Base-by-base conservation (phyloP, 37 sponge, comb jelly and placozoan species). In the Geodia barretti region DNA sequence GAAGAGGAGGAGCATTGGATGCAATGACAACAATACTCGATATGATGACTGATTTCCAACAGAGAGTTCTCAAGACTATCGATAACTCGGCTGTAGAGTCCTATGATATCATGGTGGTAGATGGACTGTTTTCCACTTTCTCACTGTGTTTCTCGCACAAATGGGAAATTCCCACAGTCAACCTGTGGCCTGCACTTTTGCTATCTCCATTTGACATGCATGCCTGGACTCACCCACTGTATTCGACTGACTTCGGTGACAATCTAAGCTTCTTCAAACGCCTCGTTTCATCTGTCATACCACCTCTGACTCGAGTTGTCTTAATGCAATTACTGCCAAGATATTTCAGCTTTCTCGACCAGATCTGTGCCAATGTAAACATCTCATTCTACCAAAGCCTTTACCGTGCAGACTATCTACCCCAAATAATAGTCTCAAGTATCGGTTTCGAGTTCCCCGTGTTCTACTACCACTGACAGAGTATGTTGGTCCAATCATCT, bases 371-470 rank as follows among this genome's bases (percentile, higher is more conserved):
- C 14, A 14, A 47, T 17, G 54, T 14, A 47, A 47, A 47, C 54
- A 47, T 14, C 14, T 47, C 54, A 47, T 47, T 47, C 14, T 14
- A 47, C 54, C 54, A 47, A 47, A 47, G 7, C 14, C 54, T 47
- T 14, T 14, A 47, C 14, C 14, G 11, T 47, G 14, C 11, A 17
- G 54, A 47, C 54, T 47, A 47, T 14, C 54, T 47, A 17, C 84
- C 84, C 24, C 63, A 70, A 17, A 70, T 84, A 17, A 62, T 84
- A 2, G 40, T 68, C 0, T 61, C 81, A 23, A 80, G 66, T 25
- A 80, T 87, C 60, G 87, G 87, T 39, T 80, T 87, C 60, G 87
- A 87, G 76, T 80, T 33, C 58, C 87, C 87, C 81, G 80, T 3
- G 36, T 60, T 1, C 58, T 82, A 5, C 62, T 67, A 41, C 73